Evolutionary conservation across 1,140 invertebrate species (phyloP).

Genomic region (Cecropterus lyciades): DNA sequence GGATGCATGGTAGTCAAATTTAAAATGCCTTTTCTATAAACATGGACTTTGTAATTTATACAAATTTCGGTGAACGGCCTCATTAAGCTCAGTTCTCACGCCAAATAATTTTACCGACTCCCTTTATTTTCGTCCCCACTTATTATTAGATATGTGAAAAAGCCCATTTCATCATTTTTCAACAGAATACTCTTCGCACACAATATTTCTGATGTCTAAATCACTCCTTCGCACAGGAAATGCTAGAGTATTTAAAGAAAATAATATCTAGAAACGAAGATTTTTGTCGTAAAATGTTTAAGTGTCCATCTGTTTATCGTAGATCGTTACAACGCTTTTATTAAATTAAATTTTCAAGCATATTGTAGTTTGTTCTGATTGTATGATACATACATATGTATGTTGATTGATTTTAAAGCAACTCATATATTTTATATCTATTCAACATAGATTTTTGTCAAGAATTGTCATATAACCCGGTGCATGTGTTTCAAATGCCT

Average conservation of each 20-base stretch:
- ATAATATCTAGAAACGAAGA: background rate
- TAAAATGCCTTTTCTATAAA: too few relatives aligned
- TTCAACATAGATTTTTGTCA: too few relatives aligned
- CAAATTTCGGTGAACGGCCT: slow-evolving; percentile 53
- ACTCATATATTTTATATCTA: too few relatives aligned
- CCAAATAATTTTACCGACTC: slow-evolving; percentile 51
- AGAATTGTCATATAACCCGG: too few relatives aligned
- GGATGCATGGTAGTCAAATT: too few relatives aligned
- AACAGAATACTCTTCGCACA: slow-evolving; percentile 19
- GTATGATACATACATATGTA: too few relatives aligned
- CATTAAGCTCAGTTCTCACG: slow-evolving; percentile 54
- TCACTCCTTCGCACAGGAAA: slow-evolving; percentile 19
- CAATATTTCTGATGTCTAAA: slow-evolving; percentile 18
- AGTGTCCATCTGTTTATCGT: slow-evolving; percentile 8
- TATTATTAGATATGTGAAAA: slow-evolving; percentile 59
- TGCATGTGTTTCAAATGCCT: too few relatives aligned
- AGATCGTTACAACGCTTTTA: too few relatives aligned
- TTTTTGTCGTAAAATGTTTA: background rate
- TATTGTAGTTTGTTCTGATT: too few relatives aligned
- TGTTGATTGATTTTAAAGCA: too few relatives aligned
- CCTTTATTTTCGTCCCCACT: slow-evolving; percentile 60
- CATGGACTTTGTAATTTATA: too few relatives aligned
- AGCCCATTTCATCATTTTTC: slow-evolving; percentile 49
- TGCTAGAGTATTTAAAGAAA: slow-evolving; percentile 8
- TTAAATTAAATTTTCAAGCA: too few relatives aligned